phyloP scores from a whole-genome alignment of 2,113 vertebrate species.

The Meriones unguiculatus region DNA sequence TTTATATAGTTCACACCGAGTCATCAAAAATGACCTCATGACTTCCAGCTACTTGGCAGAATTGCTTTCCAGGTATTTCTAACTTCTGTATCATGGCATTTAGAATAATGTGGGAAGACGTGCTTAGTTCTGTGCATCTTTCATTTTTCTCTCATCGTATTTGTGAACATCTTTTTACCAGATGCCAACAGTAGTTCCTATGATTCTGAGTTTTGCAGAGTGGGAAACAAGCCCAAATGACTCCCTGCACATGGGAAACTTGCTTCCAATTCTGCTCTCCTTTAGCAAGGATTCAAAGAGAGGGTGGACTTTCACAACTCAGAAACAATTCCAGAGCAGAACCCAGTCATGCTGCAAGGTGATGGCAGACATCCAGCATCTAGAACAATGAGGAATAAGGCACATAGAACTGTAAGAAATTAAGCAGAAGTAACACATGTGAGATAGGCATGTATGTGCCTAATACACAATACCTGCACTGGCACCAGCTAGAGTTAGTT shows the following conservation, averaged over 20 bases:
- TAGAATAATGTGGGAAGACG: not conserved
- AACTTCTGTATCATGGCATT: not conserved
- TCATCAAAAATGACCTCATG: not conserved
- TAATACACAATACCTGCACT: not conserved
- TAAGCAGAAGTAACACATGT: not conserved
- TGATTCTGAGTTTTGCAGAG: not conserved
- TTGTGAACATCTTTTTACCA: not conserved
- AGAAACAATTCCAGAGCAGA: not conserved
- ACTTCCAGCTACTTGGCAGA: not conserved
- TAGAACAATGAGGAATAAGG: not conserved
- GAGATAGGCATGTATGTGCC: not conserved
- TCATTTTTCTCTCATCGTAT: not conserved
- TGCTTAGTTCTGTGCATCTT: not conserved
- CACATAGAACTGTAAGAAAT: not conserved
- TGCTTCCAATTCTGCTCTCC: not conserved
- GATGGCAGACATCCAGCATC: not conserved
- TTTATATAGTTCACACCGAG: too few relatives aligned
- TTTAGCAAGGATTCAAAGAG: rapidly evolving
- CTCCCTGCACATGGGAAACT: not conserved
- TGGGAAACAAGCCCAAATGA: not conserved
- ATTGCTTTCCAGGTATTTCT: not conserved
- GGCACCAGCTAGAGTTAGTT: not conserved
- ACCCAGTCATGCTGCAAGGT: not conserved
- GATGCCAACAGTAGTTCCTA: not conserved
- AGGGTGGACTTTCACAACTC: not conserved